These are phyloP conservation scores for Campylomormyrus tamandua DNA, from an alignment of 2,113 vertebrate species.

Conservation along the genomic window DNA sequence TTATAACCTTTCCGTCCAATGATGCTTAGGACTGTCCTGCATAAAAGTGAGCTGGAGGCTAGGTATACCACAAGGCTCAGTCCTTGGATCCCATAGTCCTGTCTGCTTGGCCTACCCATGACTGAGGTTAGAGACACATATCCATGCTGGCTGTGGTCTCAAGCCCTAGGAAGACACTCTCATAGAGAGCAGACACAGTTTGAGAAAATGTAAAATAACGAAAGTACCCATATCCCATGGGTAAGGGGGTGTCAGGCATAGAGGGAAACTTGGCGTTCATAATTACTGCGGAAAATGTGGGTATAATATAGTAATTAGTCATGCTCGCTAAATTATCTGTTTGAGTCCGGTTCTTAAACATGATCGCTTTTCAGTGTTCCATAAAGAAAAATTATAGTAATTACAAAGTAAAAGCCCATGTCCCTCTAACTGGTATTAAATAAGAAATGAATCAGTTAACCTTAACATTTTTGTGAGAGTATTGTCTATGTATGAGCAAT, in stretches of 20 bases:
- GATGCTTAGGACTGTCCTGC: background rate
- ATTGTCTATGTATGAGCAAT: background rate
- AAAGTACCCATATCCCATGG: background rate
- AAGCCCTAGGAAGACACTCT: background rate
- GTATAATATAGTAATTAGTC: background rate
- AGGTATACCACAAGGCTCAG: background rate
- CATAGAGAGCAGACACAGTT: background rate
- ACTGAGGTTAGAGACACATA: background rate
- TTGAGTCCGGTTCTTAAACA: background rate
- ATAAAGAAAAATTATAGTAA: background rate
- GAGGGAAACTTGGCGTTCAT: background rate
- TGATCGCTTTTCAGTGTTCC: background rate
- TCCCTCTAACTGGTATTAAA: background rate
- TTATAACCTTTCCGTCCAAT: background rate
- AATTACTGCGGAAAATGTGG: background rate
- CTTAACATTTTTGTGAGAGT: background rate
- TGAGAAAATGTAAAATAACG: background rate
- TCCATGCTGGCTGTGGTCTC: background rate
- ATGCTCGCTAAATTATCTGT: background rate
- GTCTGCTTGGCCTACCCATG: background rate
- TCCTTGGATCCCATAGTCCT: background rate
- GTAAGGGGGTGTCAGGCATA: background rate
- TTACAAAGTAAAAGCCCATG: background rate
- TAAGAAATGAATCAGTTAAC: slow-evolving; percentile 1
- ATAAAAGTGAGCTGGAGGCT: background rate